Evolutionary conservation across 2,888 invertebrate species (phyloP).

Genomic region (Dascillus cervinus): DNA sequence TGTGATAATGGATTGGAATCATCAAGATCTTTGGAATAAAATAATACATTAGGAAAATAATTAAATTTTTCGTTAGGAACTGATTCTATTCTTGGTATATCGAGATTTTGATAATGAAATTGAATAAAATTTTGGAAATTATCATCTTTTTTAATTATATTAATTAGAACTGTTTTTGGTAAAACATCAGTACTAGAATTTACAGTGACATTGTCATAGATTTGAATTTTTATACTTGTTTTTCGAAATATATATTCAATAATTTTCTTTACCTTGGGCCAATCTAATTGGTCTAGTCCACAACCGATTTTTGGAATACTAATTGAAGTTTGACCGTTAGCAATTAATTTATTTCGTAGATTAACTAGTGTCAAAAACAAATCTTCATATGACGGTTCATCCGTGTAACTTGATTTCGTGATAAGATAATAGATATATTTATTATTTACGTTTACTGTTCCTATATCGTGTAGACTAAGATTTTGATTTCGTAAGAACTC

Average conservation of each 20-base stretch:
- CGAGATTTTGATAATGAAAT: no score
- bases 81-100: no score
- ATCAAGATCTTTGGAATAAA: no score
- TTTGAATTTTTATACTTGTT: conserved; percentile 17
- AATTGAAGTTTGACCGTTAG: conserved; percentile 3
- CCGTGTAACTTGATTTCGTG: conserved; percentile 15
- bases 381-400: conserved; percentile 20
- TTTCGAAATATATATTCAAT: conserved; percentile 17
- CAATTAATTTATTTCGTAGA: conserved; percentile 3
- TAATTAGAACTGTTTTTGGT: no score
- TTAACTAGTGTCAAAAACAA: conserved; percentile 14
- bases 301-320: conserved; percentile 5
- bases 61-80: no score
- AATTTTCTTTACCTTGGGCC: conserved; percentile 11
- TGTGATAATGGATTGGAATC: no score
- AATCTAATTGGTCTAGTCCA: conserved; percentile 3
- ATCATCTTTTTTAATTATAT: no score
- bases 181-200: conserved; percentile 7
- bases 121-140: no score
- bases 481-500: conserved; percentile 2
- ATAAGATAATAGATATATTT: conserved; percentile 8
- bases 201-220: conserved; percentile 12
- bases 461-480: conserved; percentile 1
- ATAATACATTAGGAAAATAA: no score
- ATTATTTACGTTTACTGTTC: conserved; percentile 7